Evolutionary conservation across 2,113 vertebrate genomes (phyloP).

Genomic region (Actinemys pallida): DNA sequence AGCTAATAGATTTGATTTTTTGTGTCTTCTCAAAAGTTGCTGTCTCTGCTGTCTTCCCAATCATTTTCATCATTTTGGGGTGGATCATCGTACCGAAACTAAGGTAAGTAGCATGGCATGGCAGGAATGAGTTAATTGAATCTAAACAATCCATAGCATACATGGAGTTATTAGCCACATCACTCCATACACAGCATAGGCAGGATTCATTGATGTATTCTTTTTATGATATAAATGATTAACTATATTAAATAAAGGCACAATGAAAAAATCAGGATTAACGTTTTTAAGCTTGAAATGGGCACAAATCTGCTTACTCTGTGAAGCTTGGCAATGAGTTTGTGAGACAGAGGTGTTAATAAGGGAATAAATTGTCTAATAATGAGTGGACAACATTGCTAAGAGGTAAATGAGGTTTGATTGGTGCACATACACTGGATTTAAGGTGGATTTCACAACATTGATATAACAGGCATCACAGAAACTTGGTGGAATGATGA

Average conservation of each 20-base stretch:
- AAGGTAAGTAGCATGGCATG: not conserved
- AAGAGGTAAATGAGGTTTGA: not conserved
- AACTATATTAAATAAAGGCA: not conserved
- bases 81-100: conserved; percentile 11
- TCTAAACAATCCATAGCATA: not conserved
- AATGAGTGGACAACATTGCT: not conserved
- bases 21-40: conserved; percentile 23
- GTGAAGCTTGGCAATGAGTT: conserved; percentile 9
- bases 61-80: conserved; percentile 4
- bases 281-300: not conserved
- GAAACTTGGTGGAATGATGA: not conserved
- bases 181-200: not conserved
- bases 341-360: not conserved
- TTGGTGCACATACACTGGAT: conserved; percentile 12
- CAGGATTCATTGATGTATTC: not conserved
- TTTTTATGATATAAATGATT: not conserved
- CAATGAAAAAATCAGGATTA: not conserved
- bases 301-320: not conserved
- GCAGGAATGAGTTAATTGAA: not conserved
- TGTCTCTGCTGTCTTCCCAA: not conserved
- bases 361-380: not conserved
- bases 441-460: not conserved
- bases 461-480: no score
- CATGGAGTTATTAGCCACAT: not conserved
- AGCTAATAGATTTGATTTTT: conserved; percentile 6